These are phyloP conservation scores for Thymelicus lineola DNA, from an alignment of 2,888 invertebrate species.

Conservation along the genomic window DNA sequence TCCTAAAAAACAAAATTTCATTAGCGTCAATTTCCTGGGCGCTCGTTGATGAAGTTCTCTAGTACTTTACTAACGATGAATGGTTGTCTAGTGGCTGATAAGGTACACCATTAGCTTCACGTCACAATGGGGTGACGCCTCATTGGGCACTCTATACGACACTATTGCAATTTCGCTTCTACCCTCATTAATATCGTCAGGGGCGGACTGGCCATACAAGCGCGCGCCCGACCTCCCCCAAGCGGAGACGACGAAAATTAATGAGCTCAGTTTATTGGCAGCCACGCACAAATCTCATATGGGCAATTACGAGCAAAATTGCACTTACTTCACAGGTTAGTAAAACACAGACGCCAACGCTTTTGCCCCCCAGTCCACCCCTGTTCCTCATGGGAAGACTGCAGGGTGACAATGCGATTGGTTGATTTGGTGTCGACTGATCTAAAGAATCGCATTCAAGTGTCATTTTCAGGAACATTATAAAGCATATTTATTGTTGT, in stretches of 20 bases:
- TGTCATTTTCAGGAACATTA: constrained; percentile 48
- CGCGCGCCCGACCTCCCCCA: constrained; percentile 83
- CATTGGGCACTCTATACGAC: constrained; percentile 77
- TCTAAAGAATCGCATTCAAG: constrained; percentile 73
- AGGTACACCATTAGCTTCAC: constrained; percentile 80
- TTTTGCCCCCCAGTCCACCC: constrained; percentile 83
- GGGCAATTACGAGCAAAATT: constrained; percentile 85
- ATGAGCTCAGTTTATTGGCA: constrained; percentile 86
- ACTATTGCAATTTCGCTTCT: constrained; percentile 84
- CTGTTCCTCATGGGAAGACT: constrained; percentile 84
- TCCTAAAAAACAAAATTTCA: constrained; percentile 20
- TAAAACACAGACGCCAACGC: constrained; percentile 81
- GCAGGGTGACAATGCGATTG: constrained; percentile 79
- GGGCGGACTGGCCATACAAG: constrained; percentile 86
- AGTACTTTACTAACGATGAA: constrained; percentile 45
- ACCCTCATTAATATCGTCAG: constrained; percentile 86
- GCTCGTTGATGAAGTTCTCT: constrained; percentile 20
- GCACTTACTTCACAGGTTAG: constrained; percentile 86
- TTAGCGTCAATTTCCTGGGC: constrained; percentile 12
- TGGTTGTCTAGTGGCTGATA: constrained; percentile 55
- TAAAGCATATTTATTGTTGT: constrained; percentile 40
- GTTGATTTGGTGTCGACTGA: constrained; percentile 68
- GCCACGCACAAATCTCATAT: constrained; percentile 85
- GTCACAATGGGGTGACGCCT: constrained; percentile 70
- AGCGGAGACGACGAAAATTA: constrained; percentile 85